Base-by-base conservation (phyloP, 2,113 vertebrate species). In the Pterophyllum scalare region DNA sequence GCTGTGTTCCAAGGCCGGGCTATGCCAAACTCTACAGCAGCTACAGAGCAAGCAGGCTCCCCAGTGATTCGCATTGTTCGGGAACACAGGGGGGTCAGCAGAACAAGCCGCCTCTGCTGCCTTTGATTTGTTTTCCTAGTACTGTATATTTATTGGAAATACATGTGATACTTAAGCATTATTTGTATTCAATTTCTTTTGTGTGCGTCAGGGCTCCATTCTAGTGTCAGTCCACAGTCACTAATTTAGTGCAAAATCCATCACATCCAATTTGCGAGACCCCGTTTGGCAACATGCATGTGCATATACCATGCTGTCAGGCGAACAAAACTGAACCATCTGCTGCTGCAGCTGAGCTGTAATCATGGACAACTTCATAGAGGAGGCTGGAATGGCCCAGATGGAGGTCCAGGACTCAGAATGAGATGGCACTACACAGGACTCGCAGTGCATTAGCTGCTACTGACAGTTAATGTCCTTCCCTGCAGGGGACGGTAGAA, bases 271-370 rank as follows among this genome's bases (percentile, higher is more conserved):
- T 93, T 91, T 89, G 81, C 80, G 56, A 93, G 80, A 67, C 75
- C 79, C 77, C 35, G 43, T 83, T 88, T 92, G 88, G 91, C 87
- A 91, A 59, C 72, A n/a, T 72, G 67, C 59, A 9, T 59, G 79
- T 57, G 59, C 59, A 76, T 90, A 86, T 79, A 83, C 79, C 86
- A 65, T 76, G 84, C 81, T 67, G 84, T 92, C 83, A 90, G 83
- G 72, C 83, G 8, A 79, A 91, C 91, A 93, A 94, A 95, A 88
- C 91, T 84, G 89, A 94, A 93, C 91, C 94, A 94, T 94, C 93
- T 95, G 94, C 89, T 83, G 84, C 79, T 65, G 75, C 88, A 86
- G 86, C 88, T 75, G 80, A 90, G 87, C 74, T 88, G 80, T 85
- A 87, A 91, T 93, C 86, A 90, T 43, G 77, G 81, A 81, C 49